Evolutionary conservation across 2,113 vertebrate species (phyloP), one percentile per base, ranked within the genome.

Genomic region (Grallaria varia): DNA sequence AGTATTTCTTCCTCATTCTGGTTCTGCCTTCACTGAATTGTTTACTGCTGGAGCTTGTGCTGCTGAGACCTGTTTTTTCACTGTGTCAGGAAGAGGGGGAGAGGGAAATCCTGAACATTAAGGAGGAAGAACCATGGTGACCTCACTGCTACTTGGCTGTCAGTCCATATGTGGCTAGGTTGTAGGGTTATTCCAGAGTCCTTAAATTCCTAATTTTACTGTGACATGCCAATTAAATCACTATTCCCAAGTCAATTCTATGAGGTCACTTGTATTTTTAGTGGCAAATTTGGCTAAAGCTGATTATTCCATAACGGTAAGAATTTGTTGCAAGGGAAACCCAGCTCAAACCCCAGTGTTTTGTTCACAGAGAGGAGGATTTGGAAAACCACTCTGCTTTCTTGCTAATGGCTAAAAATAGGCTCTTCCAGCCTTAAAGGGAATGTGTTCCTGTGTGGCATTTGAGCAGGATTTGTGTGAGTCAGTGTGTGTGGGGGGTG

Each of bases 361-460:
- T 22, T 35, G 40, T 6, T 49, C 86, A 55, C 45, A 55, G 37
- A 79, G 77, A 52, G 58, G 69, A 64, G 42, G 78, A 63, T 77
- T 96, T 95, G 83, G 83, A 87, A 92, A 93, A 85, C 45, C 53
- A 73, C 69, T 92, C 39, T 58, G 73, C 90, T 77, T 91, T 83
- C 91, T 91, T 79, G 79, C 74, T 90, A 69, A 75, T 44, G 68
- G 85, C 93, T 97, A 96, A 96, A 95, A 95, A 95, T 77, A 78
- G 53, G 73, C 88, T 47, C 60, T 96, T 79, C 68, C 80, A 84
- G 39, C 67, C 81, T 91, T 63, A 14, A n/a, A 92, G 96, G 77
- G 85, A 93, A 60, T 39, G 53, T 68, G 10, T 96, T 92, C 53
- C 73, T 69, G 31, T 50, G 90, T 73, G 47, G 86, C 79, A 75